phyloP scores from a whole-genome alignment of 2,888 invertebrate genomes.

The Cantharis flavilabris region DNA sequence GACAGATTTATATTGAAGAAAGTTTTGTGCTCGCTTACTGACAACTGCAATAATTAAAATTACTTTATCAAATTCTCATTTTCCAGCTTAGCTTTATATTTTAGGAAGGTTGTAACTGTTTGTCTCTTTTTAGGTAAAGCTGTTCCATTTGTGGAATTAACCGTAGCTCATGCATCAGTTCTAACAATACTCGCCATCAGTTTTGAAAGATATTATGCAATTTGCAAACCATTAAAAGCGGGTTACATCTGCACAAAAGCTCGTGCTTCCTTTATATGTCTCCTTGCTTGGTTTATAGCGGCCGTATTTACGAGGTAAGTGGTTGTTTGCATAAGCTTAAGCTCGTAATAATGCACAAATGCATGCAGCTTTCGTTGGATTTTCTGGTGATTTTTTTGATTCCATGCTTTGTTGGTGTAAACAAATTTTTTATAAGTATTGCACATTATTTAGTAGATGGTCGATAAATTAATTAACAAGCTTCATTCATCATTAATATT shows the following conservation, averaged over 20 bases:
- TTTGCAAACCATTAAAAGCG: constrained; percentile 88
- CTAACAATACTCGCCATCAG: constrained; percentile 92
- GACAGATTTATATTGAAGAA: neutral
- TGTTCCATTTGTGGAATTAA: constrained; percentile 89
- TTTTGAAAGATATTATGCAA: constrained; percentile 84
- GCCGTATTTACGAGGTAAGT: constrained; percentile 84
- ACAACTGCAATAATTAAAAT: constrained; percentile 4
- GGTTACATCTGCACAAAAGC: constrained; percentile 89
- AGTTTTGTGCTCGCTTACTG: neutral
- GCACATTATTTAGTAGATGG: constrained; percentile 17
- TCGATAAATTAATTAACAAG: constrained; percentile 18
- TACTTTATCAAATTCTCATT: constrained; percentile 4
- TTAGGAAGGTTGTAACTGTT: neutral
- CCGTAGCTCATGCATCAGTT: constrained; percentile 90
- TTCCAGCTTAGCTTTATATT: neutral
- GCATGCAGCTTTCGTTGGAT: constrained; percentile 26
- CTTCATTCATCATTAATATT: constrained; percentile 23
- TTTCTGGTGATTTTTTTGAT: constrained; percentile 24
- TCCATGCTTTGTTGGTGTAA: constrained; percentile 22
- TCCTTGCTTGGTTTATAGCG: constrained; percentile 82
- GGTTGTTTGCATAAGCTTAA: neutral
- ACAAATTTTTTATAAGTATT: constrained; percentile 18
- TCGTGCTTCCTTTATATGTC: constrained; percentile 79
- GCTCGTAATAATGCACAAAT: constrained; percentile 14
- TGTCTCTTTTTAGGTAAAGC: constrained; percentile 76